A percentile compares a stretch with the other conserved stretches of the same genome.
phyloP scores from a whole-genome alignment of 2,113 vertebrate genomes.

The Anhinga anhinga region DNA sequence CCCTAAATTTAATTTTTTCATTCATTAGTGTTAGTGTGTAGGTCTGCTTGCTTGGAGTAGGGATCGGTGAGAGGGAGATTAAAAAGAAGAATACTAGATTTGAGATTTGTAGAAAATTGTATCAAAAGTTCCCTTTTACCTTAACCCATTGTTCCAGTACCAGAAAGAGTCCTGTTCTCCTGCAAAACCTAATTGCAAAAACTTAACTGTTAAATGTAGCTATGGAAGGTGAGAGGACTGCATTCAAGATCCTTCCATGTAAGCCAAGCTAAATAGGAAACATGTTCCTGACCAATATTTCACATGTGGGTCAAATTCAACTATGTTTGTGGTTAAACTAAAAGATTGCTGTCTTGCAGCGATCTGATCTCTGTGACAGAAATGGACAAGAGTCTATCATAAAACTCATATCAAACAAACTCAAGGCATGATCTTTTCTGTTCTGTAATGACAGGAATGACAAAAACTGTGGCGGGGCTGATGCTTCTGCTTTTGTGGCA shows the following conservation, averaged over 20 bases:
- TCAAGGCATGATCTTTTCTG: background rate
- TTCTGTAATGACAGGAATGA: background rate
- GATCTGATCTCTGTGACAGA: background rate
- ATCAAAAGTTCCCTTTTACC: background rate
- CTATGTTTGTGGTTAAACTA: background rate
- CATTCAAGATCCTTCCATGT: background rate
- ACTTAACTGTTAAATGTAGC: background rate
- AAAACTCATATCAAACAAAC: background rate
- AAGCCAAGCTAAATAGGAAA: background rate
- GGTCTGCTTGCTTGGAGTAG: background rate
- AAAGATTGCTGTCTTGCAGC: background rate
- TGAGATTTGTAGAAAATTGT: background rate
- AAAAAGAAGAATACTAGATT: background rate
- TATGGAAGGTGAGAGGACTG: background rate
- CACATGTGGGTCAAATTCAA: background rate
- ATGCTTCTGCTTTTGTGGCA: background rate
- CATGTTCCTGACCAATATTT: background rate
- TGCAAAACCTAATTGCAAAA: background rate
- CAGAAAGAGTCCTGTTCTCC: background rate
- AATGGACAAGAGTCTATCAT: background rate
- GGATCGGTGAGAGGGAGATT: background rate
- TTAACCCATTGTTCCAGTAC: background rate
- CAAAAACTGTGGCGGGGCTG: background rate
- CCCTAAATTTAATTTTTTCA: background rate
- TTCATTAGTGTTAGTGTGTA: background rate